These are phyloP conservation scores for Camelus bactrianus DNA, from an alignment of 2,113 vertebrate genomes.

Conservation along the genomic window DNA sequence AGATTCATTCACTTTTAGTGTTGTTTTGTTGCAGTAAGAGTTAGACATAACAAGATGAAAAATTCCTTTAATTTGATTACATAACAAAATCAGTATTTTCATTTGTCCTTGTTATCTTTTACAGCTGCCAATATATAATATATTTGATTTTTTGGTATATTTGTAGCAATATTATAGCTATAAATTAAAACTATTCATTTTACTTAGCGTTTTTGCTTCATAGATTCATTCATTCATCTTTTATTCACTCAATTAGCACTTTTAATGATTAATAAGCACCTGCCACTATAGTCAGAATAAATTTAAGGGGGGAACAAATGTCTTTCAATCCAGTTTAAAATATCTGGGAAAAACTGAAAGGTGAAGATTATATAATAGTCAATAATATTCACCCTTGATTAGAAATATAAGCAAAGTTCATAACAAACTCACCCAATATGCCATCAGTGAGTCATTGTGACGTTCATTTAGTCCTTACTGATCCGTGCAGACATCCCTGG, in stretches of 20 bases:
- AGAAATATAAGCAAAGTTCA: neutral
- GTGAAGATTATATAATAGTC: neutral
- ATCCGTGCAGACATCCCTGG: neutral
- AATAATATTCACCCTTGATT: neutral
- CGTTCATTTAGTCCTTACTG: neutral
- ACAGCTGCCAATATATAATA: neutral
- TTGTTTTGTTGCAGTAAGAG: neutral
- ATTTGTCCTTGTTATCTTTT: neutral
- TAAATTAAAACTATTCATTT: constrained; percentile 21
- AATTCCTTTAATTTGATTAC: constrained; percentile 18
- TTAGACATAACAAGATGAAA: constrained; percentile 17
- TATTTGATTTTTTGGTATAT: constrained; percentile 40
- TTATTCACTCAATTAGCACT: constrained; percentile 45
- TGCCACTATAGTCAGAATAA: neutral
- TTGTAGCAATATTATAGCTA: neutral
- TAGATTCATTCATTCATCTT: constrained; percentile 10
- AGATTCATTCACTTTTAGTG: constrained; percentile 43
- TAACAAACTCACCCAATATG: neutral
- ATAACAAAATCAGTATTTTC: constrained; percentile 49
- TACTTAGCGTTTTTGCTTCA: neutral
- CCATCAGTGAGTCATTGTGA: neutral
- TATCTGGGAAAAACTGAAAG: neutral
- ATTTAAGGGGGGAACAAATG: neutral
- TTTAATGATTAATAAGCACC: constrained; percentile 31
- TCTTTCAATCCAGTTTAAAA: neutral